Percentiles rank a stretch among this genome's conserved stretches.
Conservation (phyloP, 2,888 invertebrate species). For the Chouioia cunea region DNA sequence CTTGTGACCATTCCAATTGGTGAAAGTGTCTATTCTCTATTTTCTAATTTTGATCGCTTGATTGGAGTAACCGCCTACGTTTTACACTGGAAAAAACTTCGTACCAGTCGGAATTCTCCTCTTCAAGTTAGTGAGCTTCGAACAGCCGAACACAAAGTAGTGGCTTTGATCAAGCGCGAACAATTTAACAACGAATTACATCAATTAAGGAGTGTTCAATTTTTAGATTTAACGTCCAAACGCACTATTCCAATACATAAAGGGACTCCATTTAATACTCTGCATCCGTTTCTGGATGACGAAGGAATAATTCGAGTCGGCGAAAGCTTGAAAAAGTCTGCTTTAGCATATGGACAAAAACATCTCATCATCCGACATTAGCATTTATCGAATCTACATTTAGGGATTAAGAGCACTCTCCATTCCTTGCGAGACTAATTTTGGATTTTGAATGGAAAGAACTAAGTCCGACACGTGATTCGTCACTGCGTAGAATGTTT, state of each 20-base stretch:
- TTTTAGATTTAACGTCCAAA: neutral
- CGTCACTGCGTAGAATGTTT: slow-evolving; percentile 7
- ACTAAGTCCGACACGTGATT: neutral
- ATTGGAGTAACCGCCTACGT: no score
- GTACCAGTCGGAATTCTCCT: no score
- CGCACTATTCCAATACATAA: neutral
- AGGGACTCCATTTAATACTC: neutral
- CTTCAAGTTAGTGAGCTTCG: neutral
- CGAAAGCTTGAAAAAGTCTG: no score
- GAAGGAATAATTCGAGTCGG: slow-evolving; percentile 2
- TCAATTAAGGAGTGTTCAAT: neutral
- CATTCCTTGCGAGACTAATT: neutral
- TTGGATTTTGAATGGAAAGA: slow-evolving; percentile 8
- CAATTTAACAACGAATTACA: neutral
- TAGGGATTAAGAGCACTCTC: slow-evolving; percentile 1
- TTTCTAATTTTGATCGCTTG: no score
- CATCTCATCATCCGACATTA: slow-evolving; percentile 9
- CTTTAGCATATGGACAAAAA: slow-evolving; percentile 1
- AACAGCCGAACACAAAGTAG: neutral
- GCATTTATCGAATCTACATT: neutral
- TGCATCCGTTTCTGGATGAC: slow-evolving; percentile 4
- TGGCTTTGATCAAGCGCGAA: neutral
- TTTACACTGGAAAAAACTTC: no score
- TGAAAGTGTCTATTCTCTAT: neutral
- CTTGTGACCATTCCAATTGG: neutral